These are phyloP conservation scores for Corythaixoides concolor DNA, from an alignment of 2,113 vertebrate genomes.

Conservation along the genomic window DNA sequence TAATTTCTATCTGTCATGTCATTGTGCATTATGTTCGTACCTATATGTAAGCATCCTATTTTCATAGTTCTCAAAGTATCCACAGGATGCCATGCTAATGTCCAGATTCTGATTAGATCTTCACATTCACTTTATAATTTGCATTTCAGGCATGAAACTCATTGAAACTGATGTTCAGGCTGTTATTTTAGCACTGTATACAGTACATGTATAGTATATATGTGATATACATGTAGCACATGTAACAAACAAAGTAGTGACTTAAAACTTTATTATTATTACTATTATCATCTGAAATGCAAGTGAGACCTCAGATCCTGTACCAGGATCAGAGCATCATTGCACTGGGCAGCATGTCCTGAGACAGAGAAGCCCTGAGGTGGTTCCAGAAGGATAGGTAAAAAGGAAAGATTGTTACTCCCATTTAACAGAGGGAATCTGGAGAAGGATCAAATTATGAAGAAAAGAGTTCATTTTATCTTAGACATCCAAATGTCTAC, in stretches of 20 bases:
- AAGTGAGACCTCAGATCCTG: neutral
- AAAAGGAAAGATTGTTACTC: neutral
- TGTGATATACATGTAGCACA: neutral
- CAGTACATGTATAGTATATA: neutral
- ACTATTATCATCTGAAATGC: neutral
- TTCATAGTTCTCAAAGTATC: neutral
- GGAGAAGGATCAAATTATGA: neutral
- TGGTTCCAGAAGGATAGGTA: neutral
- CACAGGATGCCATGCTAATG: no score
- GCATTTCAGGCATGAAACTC: neutral
- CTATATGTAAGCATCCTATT: neutral
- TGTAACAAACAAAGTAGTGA: neutral
- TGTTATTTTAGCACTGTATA: neutral
- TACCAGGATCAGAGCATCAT: neutral
- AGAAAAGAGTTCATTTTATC: neutral
- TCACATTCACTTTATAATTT: neutral
- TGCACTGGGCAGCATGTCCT: neutral
- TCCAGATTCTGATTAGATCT: neutral
- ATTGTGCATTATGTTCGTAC: neutral
- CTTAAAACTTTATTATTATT: neutral
- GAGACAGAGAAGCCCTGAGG: neutral
- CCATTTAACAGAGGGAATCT: neutral
- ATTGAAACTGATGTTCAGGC: neutral
- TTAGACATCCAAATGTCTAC: neutral
- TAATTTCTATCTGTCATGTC: neutral